phyloP scores from a whole-genome alignment of 2,113 vertebrate species.

The Aythya baeri region DNA sequence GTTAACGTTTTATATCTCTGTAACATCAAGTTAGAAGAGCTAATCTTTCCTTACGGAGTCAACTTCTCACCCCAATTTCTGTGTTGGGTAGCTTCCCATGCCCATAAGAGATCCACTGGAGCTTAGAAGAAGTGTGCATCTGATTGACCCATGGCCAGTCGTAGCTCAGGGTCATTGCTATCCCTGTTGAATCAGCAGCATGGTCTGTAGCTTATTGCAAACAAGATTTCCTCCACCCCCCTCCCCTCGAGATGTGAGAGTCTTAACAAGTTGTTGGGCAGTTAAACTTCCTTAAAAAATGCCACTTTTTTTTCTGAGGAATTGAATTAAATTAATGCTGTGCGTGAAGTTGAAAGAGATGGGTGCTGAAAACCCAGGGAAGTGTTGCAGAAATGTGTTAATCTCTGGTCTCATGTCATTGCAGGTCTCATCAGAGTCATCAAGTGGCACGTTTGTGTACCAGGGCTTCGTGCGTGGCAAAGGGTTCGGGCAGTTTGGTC shows the following conservation, averaged over 20 bases:
- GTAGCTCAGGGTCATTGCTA: not conserved
- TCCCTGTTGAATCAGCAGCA: not conserved
- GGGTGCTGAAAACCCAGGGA: not conserved
- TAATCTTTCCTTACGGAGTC: not conserved
- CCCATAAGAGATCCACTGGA: not conserved
- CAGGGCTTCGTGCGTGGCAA: constrained; percentile 96
- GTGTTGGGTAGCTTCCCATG: not conserved
- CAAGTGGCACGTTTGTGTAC: constrained; percentile 93
- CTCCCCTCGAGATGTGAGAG: not conserved
- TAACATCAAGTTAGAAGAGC: not conserved
- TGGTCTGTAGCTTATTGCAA: not conserved
- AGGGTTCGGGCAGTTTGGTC: constrained; percentile 97
- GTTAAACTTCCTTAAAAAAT: not conserved
- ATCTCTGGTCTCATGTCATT: not conserved
- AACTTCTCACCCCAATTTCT: not conserved
- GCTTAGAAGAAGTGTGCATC: not conserved
- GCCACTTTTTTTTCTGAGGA: not conserved
- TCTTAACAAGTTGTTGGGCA: not conserved
- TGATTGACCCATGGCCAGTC: fast-evolving
- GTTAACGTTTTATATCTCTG: not conserved
- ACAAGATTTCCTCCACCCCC: not conserved
- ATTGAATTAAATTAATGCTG: not conserved
- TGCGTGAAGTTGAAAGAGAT: not conserved
- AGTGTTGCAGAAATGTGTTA: fast-evolving
- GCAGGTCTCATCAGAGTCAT: constrained; percentile 92